Evolutionary conservation across 2,113 vertebrate genomes (phyloP), one percentile per base, ranked within the genome.

Genomic region (Tachycineta bicolor): DNA sequence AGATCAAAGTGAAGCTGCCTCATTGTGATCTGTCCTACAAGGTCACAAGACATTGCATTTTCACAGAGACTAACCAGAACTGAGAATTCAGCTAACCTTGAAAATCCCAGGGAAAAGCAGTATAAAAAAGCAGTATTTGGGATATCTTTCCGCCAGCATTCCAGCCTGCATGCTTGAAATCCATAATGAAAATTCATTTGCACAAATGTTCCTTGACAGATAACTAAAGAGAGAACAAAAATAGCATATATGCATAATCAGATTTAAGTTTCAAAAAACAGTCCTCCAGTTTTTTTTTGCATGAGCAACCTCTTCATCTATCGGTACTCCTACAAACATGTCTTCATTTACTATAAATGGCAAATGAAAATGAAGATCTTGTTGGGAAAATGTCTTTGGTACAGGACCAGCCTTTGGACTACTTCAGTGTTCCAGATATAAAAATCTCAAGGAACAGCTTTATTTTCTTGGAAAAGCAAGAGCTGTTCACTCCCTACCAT

Each of bases 191-290:
- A 94, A 92, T 78, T 96, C 92, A 96, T 96, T 96, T 93, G 90
- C 94, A 78, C 92, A 96, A 96, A 95, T 94, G 94, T 94, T 96
- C 93, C 90, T 94, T 96, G 90, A 96, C 90, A 93, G 88, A 96
- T 93, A 96, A 95, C 93, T 92, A 87, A 91, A 95, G 75, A 89
- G 83, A 94, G 47, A 96, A 93, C 87, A 96, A 95, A 97, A 96
- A 94, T 95, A 96, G 94, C 76, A 52, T 62, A 90, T 90, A 93
- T 69, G 88, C 92, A 95, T 93, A 96, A 95, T 90, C 79, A 96
- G 90, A 95, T 92, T 87, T 89, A 90, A 90, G 90, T 96, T 86
- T 88, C 85, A 96, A 94, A 87, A 96, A 96, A 86, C 79, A 97
- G 76, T 64, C 83, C 83, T 96, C 83, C n/a, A 39, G 17, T 59